Evolutionary conservation across 2,888 invertebrate genomes (phyloP).

Genomic region (Mythimna lalbum): DNA sequence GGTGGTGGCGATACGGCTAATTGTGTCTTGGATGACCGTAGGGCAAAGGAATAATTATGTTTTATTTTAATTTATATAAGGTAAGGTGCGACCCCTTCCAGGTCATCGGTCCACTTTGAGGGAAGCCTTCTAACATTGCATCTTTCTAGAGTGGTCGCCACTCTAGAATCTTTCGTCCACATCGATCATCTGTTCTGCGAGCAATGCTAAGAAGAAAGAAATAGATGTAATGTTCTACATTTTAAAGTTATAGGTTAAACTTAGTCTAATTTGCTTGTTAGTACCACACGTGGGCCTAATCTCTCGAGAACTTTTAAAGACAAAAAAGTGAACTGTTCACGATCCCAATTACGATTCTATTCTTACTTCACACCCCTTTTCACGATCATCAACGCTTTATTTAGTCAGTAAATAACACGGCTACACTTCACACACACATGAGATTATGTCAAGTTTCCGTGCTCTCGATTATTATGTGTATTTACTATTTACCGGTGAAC

Average conservation of each 20-base stretch:
- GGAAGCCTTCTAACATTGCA: no score
- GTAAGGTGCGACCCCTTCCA: no score
- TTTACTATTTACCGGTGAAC: conserved; percentile 48
- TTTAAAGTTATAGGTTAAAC: no score
- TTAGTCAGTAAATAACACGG: neutral
- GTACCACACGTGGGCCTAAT: neutral
- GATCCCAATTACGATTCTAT: neutral
- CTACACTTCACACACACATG: neutral
- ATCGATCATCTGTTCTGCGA: no score
- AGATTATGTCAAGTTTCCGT: conserved; percentile 16
- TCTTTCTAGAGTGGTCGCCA: no score
- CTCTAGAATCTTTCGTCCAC: no score
- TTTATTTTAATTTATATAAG: no score
- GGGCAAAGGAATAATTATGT: no score
- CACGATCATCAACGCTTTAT: neutral
- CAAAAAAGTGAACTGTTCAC: neutral
- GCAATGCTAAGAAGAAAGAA: no score
- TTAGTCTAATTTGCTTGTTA: neutral
- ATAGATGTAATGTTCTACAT: no score
- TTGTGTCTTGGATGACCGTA: conserved; percentile 1
- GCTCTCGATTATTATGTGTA: conserved; percentile 27
- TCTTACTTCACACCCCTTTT: neutral
- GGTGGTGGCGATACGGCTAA: neutral
- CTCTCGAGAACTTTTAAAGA: no score
- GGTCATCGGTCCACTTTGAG: no score